Conservation (phyloP, 2,113 vertebrate species). For the Galemys pyrenaicus region DNA sequence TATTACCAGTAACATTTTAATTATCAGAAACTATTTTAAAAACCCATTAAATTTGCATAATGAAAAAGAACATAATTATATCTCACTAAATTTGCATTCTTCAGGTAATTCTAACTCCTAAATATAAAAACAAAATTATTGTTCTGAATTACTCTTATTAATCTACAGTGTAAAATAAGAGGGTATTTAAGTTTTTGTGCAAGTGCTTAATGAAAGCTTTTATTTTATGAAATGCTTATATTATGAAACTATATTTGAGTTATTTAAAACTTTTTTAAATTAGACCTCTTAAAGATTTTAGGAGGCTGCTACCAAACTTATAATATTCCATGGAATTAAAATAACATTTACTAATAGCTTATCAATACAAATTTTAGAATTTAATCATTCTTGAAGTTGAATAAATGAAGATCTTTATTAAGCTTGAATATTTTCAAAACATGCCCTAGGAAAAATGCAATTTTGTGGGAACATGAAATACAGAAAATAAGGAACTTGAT, state of each 20-base stretch:
- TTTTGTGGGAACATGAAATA: not conserved
- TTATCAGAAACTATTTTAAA: not conserved
- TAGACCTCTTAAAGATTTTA: conserved; percentile 48
- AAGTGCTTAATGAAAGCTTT: conserved; percentile 54
- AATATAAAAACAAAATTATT: not conserved
- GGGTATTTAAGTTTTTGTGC: not conserved
- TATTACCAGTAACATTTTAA: not conserved
- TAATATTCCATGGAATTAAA: not conserved
- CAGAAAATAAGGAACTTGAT: conserved; percentile 37
- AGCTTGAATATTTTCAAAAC: not conserved
- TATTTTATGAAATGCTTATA: not conserved
- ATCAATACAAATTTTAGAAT: not conserved
- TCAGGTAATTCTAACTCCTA: conserved; percentile 20
- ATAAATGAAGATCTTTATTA: conserved; percentile 30
- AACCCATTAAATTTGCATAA: not conserved
- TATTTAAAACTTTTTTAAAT: conserved; percentile 53
- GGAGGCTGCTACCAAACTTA: conserved; percentile 29
- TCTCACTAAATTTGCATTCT: not conserved
- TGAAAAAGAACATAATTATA: not conserved
- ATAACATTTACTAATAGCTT: not conserved
- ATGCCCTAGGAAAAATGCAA: not conserved
- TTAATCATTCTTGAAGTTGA: not conserved
- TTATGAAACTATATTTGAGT: conserved; percentile 45
- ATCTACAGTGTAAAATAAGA: not conserved
- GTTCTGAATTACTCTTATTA: not conserved